phyloP scores from a whole-genome alignment of 2,113 vertebrate species.

The Pseudonaja textilis region DNA sequence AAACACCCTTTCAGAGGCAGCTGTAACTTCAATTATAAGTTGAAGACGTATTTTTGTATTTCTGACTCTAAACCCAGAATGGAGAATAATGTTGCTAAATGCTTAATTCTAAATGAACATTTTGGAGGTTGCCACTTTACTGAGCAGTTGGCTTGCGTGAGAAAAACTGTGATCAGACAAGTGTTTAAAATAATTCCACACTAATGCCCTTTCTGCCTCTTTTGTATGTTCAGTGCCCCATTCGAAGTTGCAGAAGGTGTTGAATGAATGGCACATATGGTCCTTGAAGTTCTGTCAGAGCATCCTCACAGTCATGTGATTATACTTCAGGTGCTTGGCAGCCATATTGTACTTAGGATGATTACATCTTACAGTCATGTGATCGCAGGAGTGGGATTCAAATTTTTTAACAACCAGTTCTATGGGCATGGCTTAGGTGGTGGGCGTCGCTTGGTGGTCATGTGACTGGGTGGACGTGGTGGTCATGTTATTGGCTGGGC shows the following conservation, averaged over 20 bases:
- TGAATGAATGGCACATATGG: neutral
- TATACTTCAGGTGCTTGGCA: neutral
- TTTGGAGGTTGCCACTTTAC: neutral
- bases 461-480: no score
- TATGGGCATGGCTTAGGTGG: no score
- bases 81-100: neutral
- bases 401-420: no score
- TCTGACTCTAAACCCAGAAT: neutral
- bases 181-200: constrained; percentile 3
- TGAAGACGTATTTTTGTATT: neutral
- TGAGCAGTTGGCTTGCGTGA: neutral
- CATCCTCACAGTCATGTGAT: neutral
- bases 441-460: no score
- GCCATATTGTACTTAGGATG: neutral
- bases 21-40: neutral
- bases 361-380: neutral
- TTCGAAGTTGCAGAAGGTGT: neutral
- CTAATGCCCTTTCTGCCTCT: neutral
- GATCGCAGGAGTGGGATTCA: neutral
- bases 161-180: neutral
- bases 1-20: neutral
- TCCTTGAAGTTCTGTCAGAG: neutral
- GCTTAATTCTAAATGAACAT: neutral
- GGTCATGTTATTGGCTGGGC: no score
- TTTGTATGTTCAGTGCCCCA: neutral